Evolutionary conservation across 2,113 vertebrate genomes (phyloP), one percentile per base, ranked within the genome.

Genomic region (Lycaon pictus): DNA sequence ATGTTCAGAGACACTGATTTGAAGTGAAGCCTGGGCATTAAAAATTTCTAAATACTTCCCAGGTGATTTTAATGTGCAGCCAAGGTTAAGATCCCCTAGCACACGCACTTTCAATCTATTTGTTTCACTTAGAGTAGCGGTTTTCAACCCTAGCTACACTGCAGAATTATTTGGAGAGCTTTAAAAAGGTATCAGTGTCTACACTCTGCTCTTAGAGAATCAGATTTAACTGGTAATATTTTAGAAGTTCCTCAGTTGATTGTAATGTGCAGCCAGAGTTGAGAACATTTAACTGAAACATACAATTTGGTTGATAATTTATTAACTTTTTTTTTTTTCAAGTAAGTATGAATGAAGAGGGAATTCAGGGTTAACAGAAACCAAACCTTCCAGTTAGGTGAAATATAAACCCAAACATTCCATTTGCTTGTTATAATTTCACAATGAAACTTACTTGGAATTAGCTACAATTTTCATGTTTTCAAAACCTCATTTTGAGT

Each of bases 401-500:
- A 96, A 83, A 88, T 43, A 80, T 7, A 81, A 67, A 56, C 20
- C 9, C 90, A 85, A 2, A 35, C 56, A 72, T 85, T 96, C 84
- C 15, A 85, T 48, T 32, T 63, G 22, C 25, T 71, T 80, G 8
- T 85, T 84, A 95, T 48, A 82, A 83, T 62, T 82, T 83, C 48
- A 88, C 22, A 85, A 23, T 35, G 58, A 89, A 65, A 85, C 77
- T 62, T 86, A 63, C 9, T 43, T 88, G 16, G 53, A 90, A 58
- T 85, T 82, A 83, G 65, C 37, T 62, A 71, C 15, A 35, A 72
- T 96, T 88, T 90, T 69, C 32, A 67, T 56, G 35, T 72, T 82
- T 84, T 56, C 48, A 67, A 88, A 88, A 86, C 20, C 23, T 90
- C n/a, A 96, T 56, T 74, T 53, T 72, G 27, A 95, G 93, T 82